Evolutionary conservation across 2,888 invertebrate genomes (phyloP), one percentile per base, ranked within the genome.

Genomic region (Lymantria monacha): DNA sequence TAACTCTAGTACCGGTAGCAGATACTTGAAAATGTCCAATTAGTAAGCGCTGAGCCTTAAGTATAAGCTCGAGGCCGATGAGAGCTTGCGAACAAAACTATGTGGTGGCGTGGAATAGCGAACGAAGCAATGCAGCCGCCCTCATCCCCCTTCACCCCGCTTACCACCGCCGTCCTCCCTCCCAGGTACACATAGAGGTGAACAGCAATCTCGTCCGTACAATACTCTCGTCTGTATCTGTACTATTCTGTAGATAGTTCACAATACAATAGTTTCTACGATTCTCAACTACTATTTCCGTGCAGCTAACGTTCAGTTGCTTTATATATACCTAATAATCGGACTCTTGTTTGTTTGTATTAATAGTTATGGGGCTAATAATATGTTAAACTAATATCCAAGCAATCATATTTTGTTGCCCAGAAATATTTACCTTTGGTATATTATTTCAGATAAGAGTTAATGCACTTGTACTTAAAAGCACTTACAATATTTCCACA

Each of bases 31-130:
- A 80, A 76, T 62, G 72, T 80, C 81, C 83, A 84, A 86, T 85
- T 85, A 85, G 77, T 62, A 70, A 65, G 69, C 61, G 59, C 78
- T 79, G 70, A 51, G 79, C 83, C 86, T 86, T 87, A 83, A 86
- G 73, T 69, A 69, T 63, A 62, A 72, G 80, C 81, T 80, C 66
- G 74, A 80, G 76, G 74, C 77, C 78, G 81, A 74, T 73, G 80
- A 80, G 82, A 80, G 85, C 75, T 81, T 78, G 84, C 76, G 86
- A 85, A 85, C 86, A 85, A 84, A 85, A 85, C 85, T 86, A 82
- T 83, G 85, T 75, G 85, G 85, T 76, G 81, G 81, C 68, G 72
- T 69, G 74, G 74, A 77, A 81, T 80, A 80, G 79, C 78, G 74
- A 66, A 77, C 79, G 75, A 79, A 81, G 80, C 79, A 73, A 74